Base-by-base conservation (phyloP, 2,888 invertebrate genomes). In the Oxyteleia sp. region DNA sequence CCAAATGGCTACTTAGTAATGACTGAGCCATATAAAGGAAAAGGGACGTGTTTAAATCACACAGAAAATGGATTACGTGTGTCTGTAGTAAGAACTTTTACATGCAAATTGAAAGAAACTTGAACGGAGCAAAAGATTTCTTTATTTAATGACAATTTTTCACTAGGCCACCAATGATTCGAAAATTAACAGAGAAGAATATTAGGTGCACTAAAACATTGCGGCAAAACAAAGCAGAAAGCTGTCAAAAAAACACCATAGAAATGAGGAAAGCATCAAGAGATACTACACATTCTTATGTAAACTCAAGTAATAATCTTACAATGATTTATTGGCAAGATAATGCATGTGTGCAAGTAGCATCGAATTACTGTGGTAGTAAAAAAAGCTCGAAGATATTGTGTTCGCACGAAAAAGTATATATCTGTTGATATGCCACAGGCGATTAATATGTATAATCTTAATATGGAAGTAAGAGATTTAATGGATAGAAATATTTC, bases 401-500 rank as follows among this genome's bases (percentile, higher is more conserved):
- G 38, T 38, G 38, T 10, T 38, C 38, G 38, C 3, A 38, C 38
- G 2, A 38, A 38, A n/a, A 38, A 38, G 8, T 38, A 38, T 38
- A 38, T 38, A 4, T 4, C 38, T 38, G 38, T 38, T 38, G 38
- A 41, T 13, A 41, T 41, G 13, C 41, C 41, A 13, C 7, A 1
- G 8, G 13, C 41, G 2, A 41, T 41, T 41, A 41, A 15, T 13
- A 13, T 4, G 41, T 13, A 41, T 7, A 41, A 41, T 13, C 15
- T 41, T 15, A 3, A 13, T 7, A 41, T 41, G 41, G 13, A 15
- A 4, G 41, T 1, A 15, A 41, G 13, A 13, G 41, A 13, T 41
- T 41, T 41, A 13, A 41, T 41, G 41, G 13, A 13, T 7, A 41
- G 41, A 41, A 41, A 41, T 41, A 41, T 41, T 41, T 41, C 41